A percentile compares a stretch with the other conserved stretches of the same genome.
phyloP scores from a whole-genome alignment of 2,888 invertebrate species.

The Leucophora obtusa region DNA sequence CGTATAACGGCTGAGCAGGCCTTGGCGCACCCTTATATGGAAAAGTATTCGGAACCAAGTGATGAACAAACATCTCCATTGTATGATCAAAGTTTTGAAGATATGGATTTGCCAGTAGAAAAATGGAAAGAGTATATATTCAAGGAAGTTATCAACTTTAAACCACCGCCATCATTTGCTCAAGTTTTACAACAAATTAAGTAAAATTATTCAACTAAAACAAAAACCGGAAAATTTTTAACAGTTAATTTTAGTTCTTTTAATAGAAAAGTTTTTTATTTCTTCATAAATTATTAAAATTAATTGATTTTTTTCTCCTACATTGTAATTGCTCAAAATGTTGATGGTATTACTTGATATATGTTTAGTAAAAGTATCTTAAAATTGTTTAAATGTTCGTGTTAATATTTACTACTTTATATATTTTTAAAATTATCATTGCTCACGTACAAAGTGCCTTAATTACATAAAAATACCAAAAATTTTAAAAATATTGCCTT shows the following conservation, averaged over 20 bases:
- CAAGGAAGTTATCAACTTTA: conserved; percentile 89
- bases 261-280: too few relatives aligned
- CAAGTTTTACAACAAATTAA: conserved; percentile 70
- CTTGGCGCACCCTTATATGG: conserved; percentile 82
- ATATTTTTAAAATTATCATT: conserved; percentile 6
- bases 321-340: background rate
- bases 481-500: conserved; percentile 46
- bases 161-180: conserved; percentile 81
- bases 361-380: background rate
- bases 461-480: conserved; percentile 47
- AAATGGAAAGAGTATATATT: conserved; percentile 96
- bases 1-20: conserved; percentile 87
- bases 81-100: conserved; percentile 97
- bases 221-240: too few relatives aligned
- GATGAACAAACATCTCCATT: conserved; percentile 95
- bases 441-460: conserved; percentile 52
- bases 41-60: conserved; percentile 96
- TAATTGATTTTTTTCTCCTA: too few relatives aligned
- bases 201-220: too few relatives aligned
- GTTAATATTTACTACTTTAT: background rate
- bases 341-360: background rate
- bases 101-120: conserved; percentile 93
- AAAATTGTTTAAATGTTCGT: conserved; percentile 8
- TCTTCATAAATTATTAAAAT: too few relatives aligned
- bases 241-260: background rate